phyloP scores from a whole-genome alignment of 92 coral and sea anemone genomes.

The Umimayanthus chanpuru region DNA sequence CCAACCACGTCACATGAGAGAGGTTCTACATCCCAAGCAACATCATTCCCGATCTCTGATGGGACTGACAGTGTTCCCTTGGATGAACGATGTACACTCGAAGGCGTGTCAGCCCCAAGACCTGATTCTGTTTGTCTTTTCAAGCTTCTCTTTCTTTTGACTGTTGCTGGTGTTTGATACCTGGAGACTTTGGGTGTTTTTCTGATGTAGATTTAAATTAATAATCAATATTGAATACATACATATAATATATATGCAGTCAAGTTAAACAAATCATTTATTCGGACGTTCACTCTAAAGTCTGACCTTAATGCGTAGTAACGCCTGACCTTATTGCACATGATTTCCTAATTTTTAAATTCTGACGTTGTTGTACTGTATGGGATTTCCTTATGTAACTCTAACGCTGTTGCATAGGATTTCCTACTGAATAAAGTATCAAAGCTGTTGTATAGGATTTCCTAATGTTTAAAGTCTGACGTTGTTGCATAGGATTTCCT shows the following conservation, averaged over 20 bases:
- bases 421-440: too few species aligned
- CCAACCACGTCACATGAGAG: constrained; percentile 43
- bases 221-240: neutral
- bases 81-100: constrained; percentile 9
- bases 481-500: too few species aligned
- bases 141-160: constrained; percentile 4
- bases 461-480: too few species aligned
- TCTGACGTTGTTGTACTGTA: too few species aligned
- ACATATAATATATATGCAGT: too few species aligned
- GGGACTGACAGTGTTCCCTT: neutral
- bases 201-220: constrained; percentile 18
- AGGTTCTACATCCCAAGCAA: neutral
- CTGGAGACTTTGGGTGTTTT: constrained; percentile 48
- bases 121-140: neutral
- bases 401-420: too few species aligned
- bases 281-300: neutral
- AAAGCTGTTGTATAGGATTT: too few species aligned
- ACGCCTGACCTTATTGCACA: too few species aligned
- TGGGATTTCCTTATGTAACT: too few species aligned
- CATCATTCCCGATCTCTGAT: neutral
- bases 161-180: constrained; percentile 50
- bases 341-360: too few species aligned
- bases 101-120: constrained; percentile 33
- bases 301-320: neutral
- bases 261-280: neutral